Percentiles rank a stretch among this genome's conserved stretches.
Conservation (phyloP, 2,797 vertebrate genomes). For the Peromyscus nudipes region DNA sequence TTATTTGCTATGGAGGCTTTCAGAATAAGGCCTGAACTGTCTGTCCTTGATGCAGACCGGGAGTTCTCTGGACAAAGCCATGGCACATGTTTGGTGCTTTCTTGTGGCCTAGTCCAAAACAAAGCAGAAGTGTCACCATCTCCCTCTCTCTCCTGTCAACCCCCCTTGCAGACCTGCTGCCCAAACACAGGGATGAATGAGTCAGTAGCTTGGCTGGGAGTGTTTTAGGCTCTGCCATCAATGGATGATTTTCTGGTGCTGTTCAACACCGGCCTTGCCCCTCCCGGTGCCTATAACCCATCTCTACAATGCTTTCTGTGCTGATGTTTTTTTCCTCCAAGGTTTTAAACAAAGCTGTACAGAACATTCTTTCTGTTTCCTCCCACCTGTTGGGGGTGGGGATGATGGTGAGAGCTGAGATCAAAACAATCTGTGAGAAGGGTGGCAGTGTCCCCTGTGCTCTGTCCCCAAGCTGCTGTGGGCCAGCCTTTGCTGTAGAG, state of each 20-base stretch:
- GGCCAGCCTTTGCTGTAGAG: not conserved
- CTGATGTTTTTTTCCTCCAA: not conserved
- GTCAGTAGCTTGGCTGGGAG: not conserved
- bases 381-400: slow-evolving; percentile 30
- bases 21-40: not conserved
- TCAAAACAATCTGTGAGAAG: not conserved
- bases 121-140: not conserved
- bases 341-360: not conserved
- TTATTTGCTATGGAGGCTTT: not conserved
- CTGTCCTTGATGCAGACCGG: not conserved
- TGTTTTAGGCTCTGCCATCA: not conserved
- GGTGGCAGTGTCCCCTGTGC: not conserved
- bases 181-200: not conserved
- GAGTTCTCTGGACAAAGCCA: not conserved
- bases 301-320: not conserved
- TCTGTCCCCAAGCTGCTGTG: accelerated
- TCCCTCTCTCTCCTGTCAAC: not conserved
- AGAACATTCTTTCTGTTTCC: slow-evolving; percentile 17
- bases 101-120: not conserved
- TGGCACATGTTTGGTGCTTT: too few relatives aligned
- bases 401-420: not conserved
- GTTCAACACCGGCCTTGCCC: not conserved
- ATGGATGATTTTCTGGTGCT: not conserved
- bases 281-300: too few relatives aligned
- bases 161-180: not conserved